A percentile compares a stretch with the other conserved stretches of the same genome.
Evolutionary conservation across 2,888 invertebrate species (phyloP).

Genomic region (Deilephila porcellus): DNA sequence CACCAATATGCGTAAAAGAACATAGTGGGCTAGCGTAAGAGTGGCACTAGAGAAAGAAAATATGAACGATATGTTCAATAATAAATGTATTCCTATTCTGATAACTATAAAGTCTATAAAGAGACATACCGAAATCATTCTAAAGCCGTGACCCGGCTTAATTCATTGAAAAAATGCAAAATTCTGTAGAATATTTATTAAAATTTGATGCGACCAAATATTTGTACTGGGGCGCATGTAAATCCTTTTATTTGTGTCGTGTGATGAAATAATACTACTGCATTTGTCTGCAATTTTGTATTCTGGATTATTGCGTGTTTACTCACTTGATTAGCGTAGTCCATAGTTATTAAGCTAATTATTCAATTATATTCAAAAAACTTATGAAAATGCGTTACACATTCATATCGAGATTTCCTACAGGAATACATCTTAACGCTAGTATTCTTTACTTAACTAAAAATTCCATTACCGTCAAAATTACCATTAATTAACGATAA

Average conservation of each 20-base stretch:
- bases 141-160: constrained; percentile 10
- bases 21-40: too few species aligned
- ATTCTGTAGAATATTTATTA: not conserved
- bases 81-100: too few species aligned
- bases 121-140: not conserved
- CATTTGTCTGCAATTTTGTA: not conserved
- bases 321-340: not conserved
- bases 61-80: too few species aligned
- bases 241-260: not conserved
- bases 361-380: too few species aligned
- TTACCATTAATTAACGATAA: too few species aligned
- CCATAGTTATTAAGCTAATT: not conserved
- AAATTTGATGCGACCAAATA: constrained; percentile 1
- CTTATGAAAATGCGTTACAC: too few species aligned
- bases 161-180: not conserved
- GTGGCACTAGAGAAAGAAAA: too few species aligned
- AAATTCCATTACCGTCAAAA: too few species aligned
- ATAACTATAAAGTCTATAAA: not conserved
- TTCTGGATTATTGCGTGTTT: not conserved
- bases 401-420: too few species aligned
- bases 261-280: not conserved
- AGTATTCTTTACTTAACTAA: too few species aligned
- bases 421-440: too few species aligned
- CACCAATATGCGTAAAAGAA: too few species aligned
- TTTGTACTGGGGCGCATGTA: not conserved